phyloP scores from a whole-genome alignment of 2,888 invertebrate genomes.

The Drosophila bunnanda region DNA sequence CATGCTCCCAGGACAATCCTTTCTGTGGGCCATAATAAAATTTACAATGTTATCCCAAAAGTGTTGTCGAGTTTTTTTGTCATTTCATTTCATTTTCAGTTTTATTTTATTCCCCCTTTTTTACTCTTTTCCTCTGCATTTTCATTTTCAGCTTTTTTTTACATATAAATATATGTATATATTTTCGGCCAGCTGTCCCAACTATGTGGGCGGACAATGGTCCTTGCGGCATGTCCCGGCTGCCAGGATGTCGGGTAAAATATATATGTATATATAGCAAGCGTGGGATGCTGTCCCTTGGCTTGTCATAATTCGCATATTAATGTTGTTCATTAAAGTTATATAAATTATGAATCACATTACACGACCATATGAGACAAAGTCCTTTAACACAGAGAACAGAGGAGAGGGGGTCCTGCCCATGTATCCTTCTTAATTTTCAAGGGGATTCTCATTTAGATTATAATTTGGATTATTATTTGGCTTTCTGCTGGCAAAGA shows the following conservation, averaged over 20 bases:
- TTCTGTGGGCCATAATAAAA: conserved; percentile 67
- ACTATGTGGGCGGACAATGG: conserved; percentile 43
- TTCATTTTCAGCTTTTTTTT: conserved; percentile 10
- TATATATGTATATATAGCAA: not conserved
- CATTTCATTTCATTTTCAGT: conserved; percentile 33
- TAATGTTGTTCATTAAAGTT: conserved; percentile 79
- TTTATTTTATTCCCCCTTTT: conserved; percentile 3
- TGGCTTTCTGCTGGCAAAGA: not conserved
- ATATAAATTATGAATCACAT: conserved; percentile 74
- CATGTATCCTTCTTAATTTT: not conserved
- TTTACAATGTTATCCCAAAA: conserved; percentile 76
- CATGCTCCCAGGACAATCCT: conserved; percentile 26
- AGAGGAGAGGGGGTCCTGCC: not conserved
- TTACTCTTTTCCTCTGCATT: not conserved
- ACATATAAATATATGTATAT: conserved; percentile 3
- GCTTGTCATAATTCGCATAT: conserved; percentile 69
- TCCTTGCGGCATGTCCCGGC: conserved; percentile 44
- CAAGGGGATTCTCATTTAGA: conserved; percentile 5
- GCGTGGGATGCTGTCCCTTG: conserved; percentile 32
- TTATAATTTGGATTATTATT: not conserved
- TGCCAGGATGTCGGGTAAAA: conserved; percentile 9
- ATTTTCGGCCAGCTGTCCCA: conserved; percentile 26
- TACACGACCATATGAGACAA: conserved; percentile 47
- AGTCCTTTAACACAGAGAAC: conserved; percentile 8
- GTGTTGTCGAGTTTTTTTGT: conserved; percentile 64